Evolutionary conservation across 2,113 vertebrate genomes (phyloP).

Genomic region (Plotosus lineatus): DNA sequence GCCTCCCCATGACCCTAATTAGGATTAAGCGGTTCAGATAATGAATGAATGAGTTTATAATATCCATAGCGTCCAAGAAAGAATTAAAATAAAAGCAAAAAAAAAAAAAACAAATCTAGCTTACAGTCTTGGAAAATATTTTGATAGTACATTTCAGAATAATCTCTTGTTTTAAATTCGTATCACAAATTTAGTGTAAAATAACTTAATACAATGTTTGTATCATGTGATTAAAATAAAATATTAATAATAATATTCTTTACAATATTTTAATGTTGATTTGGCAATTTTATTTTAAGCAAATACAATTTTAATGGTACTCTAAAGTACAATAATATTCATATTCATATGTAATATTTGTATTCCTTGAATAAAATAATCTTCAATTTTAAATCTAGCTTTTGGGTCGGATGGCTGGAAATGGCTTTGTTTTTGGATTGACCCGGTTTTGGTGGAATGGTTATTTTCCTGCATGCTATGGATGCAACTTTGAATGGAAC

Average conservation of each 20-base stretch:
- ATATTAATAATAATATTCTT: neutral
- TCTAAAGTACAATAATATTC: neutral
- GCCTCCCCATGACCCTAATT: too few relatives aligned
- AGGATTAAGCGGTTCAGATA: too few relatives aligned
- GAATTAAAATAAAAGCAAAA: neutral
- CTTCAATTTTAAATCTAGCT: neutral
- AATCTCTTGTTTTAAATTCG: neutral
- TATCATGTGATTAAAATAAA: neutral
- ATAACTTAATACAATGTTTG: neutral
- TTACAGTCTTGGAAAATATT: neutral
- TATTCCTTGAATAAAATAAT: neutral
- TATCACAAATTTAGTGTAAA: neutral
- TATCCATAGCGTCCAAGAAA: neutral
- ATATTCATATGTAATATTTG: neutral
- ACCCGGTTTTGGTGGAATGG: neutral
- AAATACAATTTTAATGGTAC: neutral
- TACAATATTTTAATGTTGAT: neutral
- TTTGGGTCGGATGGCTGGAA: neutral
- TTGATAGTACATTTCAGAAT: neutral
- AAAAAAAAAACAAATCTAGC: neutral
- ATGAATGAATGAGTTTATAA: too few relatives aligned
- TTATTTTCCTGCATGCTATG: neutral
- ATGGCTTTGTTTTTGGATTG: neutral
- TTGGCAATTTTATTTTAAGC: neutral
- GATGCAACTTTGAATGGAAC: constrained; percentile 27